Conservation (phyloP, 2,113 vertebrate genomes). For the Mesoclemmys tuberculata region DNA sequence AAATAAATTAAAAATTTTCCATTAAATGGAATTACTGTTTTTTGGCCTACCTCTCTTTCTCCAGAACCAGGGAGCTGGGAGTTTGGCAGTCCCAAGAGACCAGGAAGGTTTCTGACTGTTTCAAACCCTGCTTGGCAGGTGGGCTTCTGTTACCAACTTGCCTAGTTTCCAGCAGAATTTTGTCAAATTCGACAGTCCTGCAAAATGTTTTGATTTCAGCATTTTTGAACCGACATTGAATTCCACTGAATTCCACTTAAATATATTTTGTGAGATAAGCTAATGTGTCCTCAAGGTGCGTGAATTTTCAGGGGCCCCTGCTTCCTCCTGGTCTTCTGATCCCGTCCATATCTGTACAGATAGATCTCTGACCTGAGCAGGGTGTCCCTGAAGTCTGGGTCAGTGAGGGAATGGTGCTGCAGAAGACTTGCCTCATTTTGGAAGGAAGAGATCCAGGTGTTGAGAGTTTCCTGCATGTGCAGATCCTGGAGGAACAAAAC, state of each 20-base stretch:
- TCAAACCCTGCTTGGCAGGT: not conserved
- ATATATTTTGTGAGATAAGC: too few relatives aligned
- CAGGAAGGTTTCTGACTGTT: not conserved
- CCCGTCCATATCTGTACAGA: not conserved
- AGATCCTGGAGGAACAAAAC: not conserved
- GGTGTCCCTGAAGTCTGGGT: not conserved
- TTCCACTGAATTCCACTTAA: too few relatives aligned
- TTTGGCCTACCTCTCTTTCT: not conserved
- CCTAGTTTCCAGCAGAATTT: not conserved
- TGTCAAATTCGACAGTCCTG: not conserved
- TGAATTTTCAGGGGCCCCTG: not conserved
- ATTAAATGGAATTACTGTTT: not conserved
- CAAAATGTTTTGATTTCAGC: not conserved
- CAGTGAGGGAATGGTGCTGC: not conserved
- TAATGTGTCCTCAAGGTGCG: not conserved
- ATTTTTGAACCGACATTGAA: too few relatives aligned
- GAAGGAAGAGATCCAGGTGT: not conserved
- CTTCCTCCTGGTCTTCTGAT: not conserved
- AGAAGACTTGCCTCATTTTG: not conserved
- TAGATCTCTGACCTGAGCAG: not conserved
- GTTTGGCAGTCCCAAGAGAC: not conserved
- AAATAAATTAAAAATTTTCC: not conserved
- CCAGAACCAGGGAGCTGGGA: not conserved
- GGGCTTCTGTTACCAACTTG: not conserved
- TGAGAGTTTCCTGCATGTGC: not conserved